Base-by-base conservation (phyloP, 2,888 invertebrate species). In the Trisateles emortualis region DNA sequence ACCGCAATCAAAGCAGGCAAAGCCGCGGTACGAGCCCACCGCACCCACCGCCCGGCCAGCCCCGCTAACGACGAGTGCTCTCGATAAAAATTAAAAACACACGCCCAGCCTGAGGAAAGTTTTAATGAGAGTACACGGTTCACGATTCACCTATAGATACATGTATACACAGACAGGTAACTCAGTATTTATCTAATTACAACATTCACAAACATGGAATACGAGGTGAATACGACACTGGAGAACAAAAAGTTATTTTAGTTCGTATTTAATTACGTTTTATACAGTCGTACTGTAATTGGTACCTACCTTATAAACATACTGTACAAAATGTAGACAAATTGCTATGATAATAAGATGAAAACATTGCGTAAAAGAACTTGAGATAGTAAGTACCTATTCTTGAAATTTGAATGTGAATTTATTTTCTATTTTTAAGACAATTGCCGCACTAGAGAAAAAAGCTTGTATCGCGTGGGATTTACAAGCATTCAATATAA, bases 71-170 rank as follows among this genome's bases (percentile, higher is more conserved):
- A 90, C 79, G 86, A 92, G 92, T 78, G 88, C 91, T 92, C 92
- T 92, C 92, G 92, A 92, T 92, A 92, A 92, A 92, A 92, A 92
- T 92, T 92, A 92, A 92, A 92, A 92, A 92, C 92, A 92, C 91
- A 89, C 84, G 85, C 88, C 86, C 87, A 85, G 88, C 84, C 90
- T 86, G 88, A 92, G 91, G 91, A 92, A 92, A 92, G 86, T 92
- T 92, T 92, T 92, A 92, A 92, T 92, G 92, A 92, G 87, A 87
- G 86, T 86, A 88, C 88, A 87, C 85, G 85, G 83, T 75, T 78
- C 75, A 76, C 74, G 78, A 76, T 82, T 78, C 68, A 77, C 77
- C 76, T 74, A 73, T 70, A 82, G 80, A 78, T 76, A 77, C 65
- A 63, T 59, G 54, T 46, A 57, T 68, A 24, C 33, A 46, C 29